phyloP scores from a whole-genome alignment of 2,888 invertebrate species.

The Orgyia antiqua region DNA sequence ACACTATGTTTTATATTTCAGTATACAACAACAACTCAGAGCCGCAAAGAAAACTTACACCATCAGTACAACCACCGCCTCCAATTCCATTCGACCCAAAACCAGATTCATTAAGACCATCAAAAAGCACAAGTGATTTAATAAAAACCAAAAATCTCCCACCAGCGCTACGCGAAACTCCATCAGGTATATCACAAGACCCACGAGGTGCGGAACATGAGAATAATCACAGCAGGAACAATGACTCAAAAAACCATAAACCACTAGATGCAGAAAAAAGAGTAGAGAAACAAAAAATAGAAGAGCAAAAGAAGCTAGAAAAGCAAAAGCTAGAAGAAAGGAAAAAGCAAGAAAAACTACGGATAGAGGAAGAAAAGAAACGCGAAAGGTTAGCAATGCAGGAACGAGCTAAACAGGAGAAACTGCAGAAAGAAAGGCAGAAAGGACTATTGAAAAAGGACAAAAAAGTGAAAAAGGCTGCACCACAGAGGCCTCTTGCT shows the following conservation, averaged over 20 bases:
- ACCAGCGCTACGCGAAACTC: conserved; percentile 34
- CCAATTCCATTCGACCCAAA: conserved; percentile 8
- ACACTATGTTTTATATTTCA: conserved; percentile 27
- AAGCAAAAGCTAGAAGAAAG: conserved; percentile 42
- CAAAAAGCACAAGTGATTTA: conserved; percentile 50
- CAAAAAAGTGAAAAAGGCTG: conserved; percentile 23
- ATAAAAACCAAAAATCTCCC: conserved; percentile 23
- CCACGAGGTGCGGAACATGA: conserved; percentile 34
- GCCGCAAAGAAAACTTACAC: conserved; percentile 34
- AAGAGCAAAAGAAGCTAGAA: conserved; percentile 24
- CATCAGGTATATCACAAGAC: conserved; percentile 39
- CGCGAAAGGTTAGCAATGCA: conserved; percentile 36
- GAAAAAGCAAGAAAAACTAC: conserved; percentile 47
- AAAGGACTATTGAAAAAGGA: conserved; percentile 24
- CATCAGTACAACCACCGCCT: conserved; percentile 23
- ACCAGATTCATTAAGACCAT: conserved; percentile 23
- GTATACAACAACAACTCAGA: conserved; percentile 32
- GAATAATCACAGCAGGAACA: conserved; percentile 9
- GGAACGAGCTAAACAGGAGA: conserved; percentile 27
- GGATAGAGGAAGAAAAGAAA: conserved; percentile 41
- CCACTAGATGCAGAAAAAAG: conserved; percentile 24
- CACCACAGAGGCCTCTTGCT: conserved; percentile 17
- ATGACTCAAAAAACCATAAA: conserved; percentile 5
- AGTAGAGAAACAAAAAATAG: conserved; percentile 19
- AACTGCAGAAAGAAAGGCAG: conserved; percentile 20